Evolutionary conservation across 1,140 invertebrate species (phyloP).

Genomic region (Sitobion miscanthi): DNA sequence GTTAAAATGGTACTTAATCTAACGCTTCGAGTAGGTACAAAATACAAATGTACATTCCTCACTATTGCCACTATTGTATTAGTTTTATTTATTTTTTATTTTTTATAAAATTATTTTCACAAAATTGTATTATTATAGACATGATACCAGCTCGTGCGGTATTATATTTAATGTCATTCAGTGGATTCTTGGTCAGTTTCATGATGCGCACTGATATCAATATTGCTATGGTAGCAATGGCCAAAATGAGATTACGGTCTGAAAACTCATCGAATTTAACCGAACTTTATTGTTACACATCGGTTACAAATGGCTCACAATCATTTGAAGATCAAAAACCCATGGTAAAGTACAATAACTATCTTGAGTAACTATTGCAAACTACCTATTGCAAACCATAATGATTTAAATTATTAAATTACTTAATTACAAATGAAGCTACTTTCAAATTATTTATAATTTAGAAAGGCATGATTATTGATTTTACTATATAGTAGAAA

Average conservation of each 20-base stretch:
- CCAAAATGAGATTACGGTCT: slow-evolving; percentile 62
- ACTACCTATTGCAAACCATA: background rate
- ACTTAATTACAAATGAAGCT: background rate
- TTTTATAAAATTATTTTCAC: background rate
- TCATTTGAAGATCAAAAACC: slow-evolving; percentile 58
- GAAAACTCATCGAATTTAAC: slow-evolving; percentile 59
- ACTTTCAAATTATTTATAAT: background rate
- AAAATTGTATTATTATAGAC: slow-evolving; percentile 60
- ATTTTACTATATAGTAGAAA: background rate
- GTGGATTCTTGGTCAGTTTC: slow-evolving; percentile 75
- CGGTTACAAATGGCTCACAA: slow-evolving; percentile 58
- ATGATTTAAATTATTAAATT: background rate
- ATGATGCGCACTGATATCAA: slow-evolving; percentile 81
- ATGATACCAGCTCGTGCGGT: slow-evolving; percentile 71
- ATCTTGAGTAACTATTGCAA: too few species aligned
- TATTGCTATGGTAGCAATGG: slow-evolving; percentile 75
- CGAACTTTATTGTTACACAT: slow-evolving; percentile 61
- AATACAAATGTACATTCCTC: background rate
- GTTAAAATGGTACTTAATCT: background rate
- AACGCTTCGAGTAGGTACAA: background rate
- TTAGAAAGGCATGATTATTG: background rate
- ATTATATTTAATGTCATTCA: slow-evolving; percentile 74
- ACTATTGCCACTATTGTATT: background rate
- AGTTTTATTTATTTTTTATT: background rate
- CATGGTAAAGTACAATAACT: slow-evolving; percentile 23